These are phyloP conservation scores for Babylonia areolata DNA, from an alignment of 1,140 invertebrate species.

Conservation along the genomic window DNA sequence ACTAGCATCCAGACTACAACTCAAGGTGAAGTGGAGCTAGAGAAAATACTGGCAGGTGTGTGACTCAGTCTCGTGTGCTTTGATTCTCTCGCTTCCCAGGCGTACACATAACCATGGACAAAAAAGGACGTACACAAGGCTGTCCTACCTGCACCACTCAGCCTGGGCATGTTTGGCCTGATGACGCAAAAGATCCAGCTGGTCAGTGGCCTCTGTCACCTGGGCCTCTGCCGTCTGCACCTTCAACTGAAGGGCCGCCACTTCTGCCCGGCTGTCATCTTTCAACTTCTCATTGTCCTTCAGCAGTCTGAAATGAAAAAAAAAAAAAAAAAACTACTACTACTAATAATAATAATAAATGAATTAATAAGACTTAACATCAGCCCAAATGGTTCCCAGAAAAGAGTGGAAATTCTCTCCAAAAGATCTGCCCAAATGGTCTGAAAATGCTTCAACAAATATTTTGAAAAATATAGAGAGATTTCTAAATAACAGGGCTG, in stretches of 20 bases:
- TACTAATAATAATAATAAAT: too few species aligned
- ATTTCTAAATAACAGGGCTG: too few species aligned
- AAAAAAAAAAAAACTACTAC: too few species aligned
- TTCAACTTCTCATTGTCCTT: slow-evolving; percentile 37
- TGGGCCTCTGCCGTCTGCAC: slow-evolving; percentile 41
- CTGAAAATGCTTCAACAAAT: not conserved
- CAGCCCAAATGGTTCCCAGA: too few species aligned
- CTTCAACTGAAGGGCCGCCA: slow-evolving; percentile 44
- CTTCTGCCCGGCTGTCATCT: slow-evolving; percentile 38
- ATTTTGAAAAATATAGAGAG: too few species aligned
- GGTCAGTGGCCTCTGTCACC: slow-evolving; percentile 31
- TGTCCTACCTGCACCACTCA: not conserved
- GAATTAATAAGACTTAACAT: too few species aligned
- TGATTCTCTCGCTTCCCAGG: too few species aligned
- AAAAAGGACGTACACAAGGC: not conserved
- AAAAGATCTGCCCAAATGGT: not conserved
- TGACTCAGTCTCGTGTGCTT: too few species aligned
- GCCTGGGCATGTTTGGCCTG: slow-evolving; percentile 4
- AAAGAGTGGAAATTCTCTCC: not conserved
- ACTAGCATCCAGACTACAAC: too few species aligned
- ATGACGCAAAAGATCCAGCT: not conserved
- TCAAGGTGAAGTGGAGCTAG: too few species aligned
- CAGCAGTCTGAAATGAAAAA: not conserved
- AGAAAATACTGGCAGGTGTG: too few species aligned
- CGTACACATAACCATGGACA: not conserved